Evolutionary conservation across 92 coral and sea anemone species (phyloP).

Genomic region (Micromussa lordhowensis): DNA sequence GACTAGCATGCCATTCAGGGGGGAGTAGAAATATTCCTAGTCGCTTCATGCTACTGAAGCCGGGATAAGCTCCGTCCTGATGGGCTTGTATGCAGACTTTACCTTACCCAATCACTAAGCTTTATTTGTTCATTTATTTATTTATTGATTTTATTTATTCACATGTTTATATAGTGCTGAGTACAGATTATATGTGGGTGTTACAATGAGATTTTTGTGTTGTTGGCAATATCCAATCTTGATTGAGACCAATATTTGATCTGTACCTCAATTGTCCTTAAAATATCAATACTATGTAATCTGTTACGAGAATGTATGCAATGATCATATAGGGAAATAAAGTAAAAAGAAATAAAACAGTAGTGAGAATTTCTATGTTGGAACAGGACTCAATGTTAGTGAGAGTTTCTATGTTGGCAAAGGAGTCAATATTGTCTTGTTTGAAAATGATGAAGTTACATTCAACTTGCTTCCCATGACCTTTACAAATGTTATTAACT

Average conservation of each 20-base stretch:
- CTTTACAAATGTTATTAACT: not conserved
- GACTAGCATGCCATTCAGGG: not conserved
- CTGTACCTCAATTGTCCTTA: not conserved
- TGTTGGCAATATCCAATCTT: too few relatives aligned
- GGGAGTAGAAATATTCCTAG: not conserved
- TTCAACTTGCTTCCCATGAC: not conserved
- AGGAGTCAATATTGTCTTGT: not conserved
- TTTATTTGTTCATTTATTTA: too few relatives aligned
- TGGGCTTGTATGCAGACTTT: too few relatives aligned
- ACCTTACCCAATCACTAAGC: too few relatives aligned
- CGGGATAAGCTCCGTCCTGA: too few relatives aligned
- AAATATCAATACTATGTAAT: not conserved
- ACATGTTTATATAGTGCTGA: too few relatives aligned
- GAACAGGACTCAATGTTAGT: not conserved
- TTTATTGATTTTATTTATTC: too few relatives aligned
- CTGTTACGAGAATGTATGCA: not conserved
- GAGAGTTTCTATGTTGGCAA: not conserved
- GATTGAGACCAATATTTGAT: not conserved
- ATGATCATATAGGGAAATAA: not conserved
- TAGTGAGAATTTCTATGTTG: not conserved
- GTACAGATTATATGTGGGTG: too few relatives aligned
- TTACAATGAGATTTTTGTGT: too few relatives aligned
- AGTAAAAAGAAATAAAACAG: not conserved
- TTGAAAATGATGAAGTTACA: not conserved
- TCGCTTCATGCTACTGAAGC: not conserved